Evolutionary conservation across 1,140 invertebrate species (phyloP).

Genomic region (Aradophagus sp.): DNA sequence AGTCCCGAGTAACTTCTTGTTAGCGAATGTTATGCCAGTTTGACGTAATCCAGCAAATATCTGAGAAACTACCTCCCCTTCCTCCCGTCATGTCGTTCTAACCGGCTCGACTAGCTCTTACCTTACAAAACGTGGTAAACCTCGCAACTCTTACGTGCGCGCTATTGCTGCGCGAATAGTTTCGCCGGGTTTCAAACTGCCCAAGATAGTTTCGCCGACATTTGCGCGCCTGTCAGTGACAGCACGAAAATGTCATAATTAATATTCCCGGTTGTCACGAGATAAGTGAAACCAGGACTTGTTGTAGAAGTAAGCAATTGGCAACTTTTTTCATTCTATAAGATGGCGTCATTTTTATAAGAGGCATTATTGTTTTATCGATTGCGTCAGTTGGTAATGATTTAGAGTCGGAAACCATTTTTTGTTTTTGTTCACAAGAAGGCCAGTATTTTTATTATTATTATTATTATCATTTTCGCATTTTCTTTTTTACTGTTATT

Average conservation of each 20-base stretch:
- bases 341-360: too few species aligned
- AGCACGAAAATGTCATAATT: slow-evolving; percentile 51
- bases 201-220: slow-evolving; percentile 64
- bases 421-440: too few species aligned
- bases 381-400: too few species aligned
- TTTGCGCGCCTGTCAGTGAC: slow-evolving; percentile 54
- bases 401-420: too few species aligned
- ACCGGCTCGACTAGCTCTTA: slow-evolving; percentile 45
- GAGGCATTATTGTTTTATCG: too few species aligned
- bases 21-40: too few species aligned
- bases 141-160: slow-evolving; percentile 57
- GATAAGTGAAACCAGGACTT: slow-evolving; percentile 3
- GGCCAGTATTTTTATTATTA: too few species aligned
- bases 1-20: too few species aligned
- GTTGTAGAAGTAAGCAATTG: too few species aligned
- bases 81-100: slow-evolving; percentile 27
- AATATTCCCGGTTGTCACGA: slow-evolving; percentile 29
- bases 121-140: slow-evolving; percentile 61
- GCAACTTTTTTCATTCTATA: too few species aligned
- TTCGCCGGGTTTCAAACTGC: slow-evolving; percentile 55
- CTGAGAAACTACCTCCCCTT: slow-evolving; percentile 44
- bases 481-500: too few species aligned
- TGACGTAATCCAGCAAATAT: slow-evolving; percentile 60
- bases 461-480: too few species aligned
- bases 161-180: slow-evolving; percentile 69